Percentiles rank a stretch among this genome's conserved stretches.
Conservation (phyloP, 37 sponge, comb jelly and placozoan species). For the Amphimedon queenslandica region DNA sequence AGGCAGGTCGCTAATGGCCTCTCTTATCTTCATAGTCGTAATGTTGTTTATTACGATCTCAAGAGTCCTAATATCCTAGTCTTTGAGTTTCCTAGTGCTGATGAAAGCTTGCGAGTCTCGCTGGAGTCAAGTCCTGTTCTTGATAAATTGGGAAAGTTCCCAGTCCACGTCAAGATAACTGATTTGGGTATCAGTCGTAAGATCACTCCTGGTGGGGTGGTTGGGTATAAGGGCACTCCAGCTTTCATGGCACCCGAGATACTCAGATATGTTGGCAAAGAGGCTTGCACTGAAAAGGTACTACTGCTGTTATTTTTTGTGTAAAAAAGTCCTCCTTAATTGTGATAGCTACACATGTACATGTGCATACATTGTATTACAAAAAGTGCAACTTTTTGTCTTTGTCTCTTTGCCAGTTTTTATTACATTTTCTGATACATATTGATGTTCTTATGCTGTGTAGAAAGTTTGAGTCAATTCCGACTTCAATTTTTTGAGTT, state of each 20-base stretch:
- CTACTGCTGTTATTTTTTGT: no score
- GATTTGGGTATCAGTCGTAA: conserved; percentile 87
- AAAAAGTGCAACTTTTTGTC: no score
- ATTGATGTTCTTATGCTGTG: no score
- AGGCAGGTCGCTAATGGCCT: conserved; percentile 77
- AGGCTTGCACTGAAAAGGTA: conserved; percentile 80
- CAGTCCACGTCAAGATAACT: conserved; percentile 73
- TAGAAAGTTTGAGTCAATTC: no score
- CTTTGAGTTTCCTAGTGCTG: conserved; percentile 71
- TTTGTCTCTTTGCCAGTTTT: no score
- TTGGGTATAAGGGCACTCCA: conserved; percentile 80
- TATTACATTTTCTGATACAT: no score
- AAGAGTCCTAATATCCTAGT: conserved; percentile 87
- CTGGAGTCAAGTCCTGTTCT: neutral
- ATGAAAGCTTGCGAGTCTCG: conserved; percentile 37
- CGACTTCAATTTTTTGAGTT: no score
- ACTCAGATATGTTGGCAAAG: conserved; percentile 70
- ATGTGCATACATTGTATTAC: no score
- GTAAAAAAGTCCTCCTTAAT: no score
- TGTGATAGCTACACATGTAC: no score
- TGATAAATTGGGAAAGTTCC: neutral
- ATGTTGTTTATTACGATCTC: conserved; percentile 83
- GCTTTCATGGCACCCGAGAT: conserved; percentile 97
- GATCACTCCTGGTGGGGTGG: conserved; percentile 50
- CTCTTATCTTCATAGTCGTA: conserved; percentile 73